Base-by-base conservation (phyloP, 2,888 invertebrate species). In the Drosophila quinaria region DNA sequence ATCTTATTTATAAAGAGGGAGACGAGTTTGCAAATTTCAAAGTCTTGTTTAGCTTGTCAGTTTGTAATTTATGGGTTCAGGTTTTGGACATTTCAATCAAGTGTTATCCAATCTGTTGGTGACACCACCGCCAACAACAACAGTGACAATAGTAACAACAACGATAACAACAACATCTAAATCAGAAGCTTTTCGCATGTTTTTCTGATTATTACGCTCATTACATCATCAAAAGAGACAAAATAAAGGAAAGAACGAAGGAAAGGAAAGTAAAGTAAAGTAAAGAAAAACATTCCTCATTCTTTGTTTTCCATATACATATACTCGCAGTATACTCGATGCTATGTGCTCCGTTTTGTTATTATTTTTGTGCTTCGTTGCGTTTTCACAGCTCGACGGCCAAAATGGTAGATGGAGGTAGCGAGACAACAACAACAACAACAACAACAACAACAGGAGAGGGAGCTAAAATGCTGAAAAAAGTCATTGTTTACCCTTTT, bases 321-420 rank as follows among this genome's bases (percentile, higher is more conserved):
- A 35, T 29, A 29, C 29, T 29, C 29, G 58, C 33, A 49, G 58
- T 39, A 49, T 17, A 13, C 29, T 25, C 60, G 51, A 59, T 35
- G 58, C 56, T 52, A 44, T 25, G 51, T 56, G 47, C 46, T 61
- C 58, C 54, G 71, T 74, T 88, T 84, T 84, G 84, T 83, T 84
- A 84, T 88, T 88, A 83, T 83, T 84, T 87, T 84, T 84, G 86
- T 80, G 84, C 84, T 83, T 89, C 72, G 87, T 60, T 84, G 84
- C 67, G 60, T 83, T 83, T 82, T 82, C 77, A 82, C 84, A 83
- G 88, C 80, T 80, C 78, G 78, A 51, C 74, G 67, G 69, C 71
- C 47, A 58, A 71, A 39, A 31, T 39, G 9, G 35, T 31, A 13
- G 17, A 3, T 8, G 9, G 10, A 29, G 22, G 15, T 4, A 8